phyloP scores from a whole-genome alignment of 2,888 invertebrate species.

The Isoperla grammatica region DNA sequence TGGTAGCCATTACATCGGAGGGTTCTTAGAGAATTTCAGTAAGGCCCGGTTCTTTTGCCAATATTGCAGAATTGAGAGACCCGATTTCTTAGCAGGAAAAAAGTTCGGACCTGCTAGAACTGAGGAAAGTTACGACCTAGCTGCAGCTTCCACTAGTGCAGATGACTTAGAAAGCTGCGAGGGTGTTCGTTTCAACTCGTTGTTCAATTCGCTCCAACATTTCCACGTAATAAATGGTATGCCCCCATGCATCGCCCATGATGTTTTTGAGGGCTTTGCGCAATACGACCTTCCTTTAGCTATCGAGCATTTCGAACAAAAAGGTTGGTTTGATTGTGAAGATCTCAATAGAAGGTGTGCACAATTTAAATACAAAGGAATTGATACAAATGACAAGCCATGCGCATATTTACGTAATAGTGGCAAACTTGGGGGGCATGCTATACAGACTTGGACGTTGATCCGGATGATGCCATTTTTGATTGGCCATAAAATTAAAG shows the following conservation, averaged over 20 bases:
- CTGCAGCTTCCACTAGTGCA: no score
- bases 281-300: slow-evolving; percentile 10
- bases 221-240: slow-evolving; percentile 11
- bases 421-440: neutral
- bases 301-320: neutral
- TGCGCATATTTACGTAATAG: neutral
- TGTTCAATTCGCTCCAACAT: neutral
- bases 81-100: neutral
- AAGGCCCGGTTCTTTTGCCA: slow-evolving; percentile 14
- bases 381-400: neutral
- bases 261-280: slow-evolving; percentile 16
- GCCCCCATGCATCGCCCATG: slow-evolving; percentile 18
- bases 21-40: slow-evolving; percentile 12
- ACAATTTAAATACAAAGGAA: neutral
- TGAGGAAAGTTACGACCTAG: neutral
- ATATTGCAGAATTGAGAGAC: neutral
- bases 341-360: neutral
- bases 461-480: neutral
- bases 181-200: neutral
- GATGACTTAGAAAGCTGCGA: neutral
- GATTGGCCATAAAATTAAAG: neutral
- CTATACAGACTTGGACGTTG: slow-evolving; percentile 1
- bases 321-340: neutral
- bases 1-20: slow-evolving; percentile 9
- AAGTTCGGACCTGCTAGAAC: neutral